Base-by-base conservation (phyloP, 2,888 invertebrate species). In the Meghimatium bilineatum region DNA sequence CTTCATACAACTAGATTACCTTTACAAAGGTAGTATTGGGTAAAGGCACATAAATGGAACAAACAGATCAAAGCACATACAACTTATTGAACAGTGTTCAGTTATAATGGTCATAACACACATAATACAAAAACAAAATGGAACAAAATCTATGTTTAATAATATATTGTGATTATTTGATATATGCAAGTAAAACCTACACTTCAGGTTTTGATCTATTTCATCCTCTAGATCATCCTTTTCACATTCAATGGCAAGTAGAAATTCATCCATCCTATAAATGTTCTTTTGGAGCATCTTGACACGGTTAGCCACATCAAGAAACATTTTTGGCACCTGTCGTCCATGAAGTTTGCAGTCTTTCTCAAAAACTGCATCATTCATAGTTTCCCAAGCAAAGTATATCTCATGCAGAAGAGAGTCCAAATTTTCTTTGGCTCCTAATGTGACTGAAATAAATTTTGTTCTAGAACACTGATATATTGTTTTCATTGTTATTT, bases 341-440 rank as follows among this genome's bases (percentile, higher is more conserved):
- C 82, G 67, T 1, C 67, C n/a, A 10, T 52, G 60, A 36, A 82
- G 56, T 67, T 36, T 67, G 17, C 23, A 34, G 32, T 67, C 66
- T 56, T 32, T 82, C n/a, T 82, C 82, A 76, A 63, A 67, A 29
- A 34, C 44, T 36, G 82, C 77, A 82, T 82, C 82, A 34, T 29
- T 69, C 82, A 82, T 82, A 23, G 26, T 69, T 34, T 52, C 56
- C 67, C 52, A 49, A 6, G 49, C 66, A n/a, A 17, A n/a, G n/a
- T 60, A 71, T 44, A 83, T 78, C 60, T 78, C 72, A 34, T 83
- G 71, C 8, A 60, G 72, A 26, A 83, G 66, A 2, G 38, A 29
- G 8, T 71, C 63, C 20, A 78, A 10, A 44, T 49, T 67, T 23
- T 80, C 75, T 26, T 26, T 69, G 38, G 29, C 38, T n/a, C 32